Evolutionary conservation across 2,797 vertebrate species (phyloP), one percentile per base, ranked within the genome.

Genomic region (Gastrophryne carolinensis): DNA sequence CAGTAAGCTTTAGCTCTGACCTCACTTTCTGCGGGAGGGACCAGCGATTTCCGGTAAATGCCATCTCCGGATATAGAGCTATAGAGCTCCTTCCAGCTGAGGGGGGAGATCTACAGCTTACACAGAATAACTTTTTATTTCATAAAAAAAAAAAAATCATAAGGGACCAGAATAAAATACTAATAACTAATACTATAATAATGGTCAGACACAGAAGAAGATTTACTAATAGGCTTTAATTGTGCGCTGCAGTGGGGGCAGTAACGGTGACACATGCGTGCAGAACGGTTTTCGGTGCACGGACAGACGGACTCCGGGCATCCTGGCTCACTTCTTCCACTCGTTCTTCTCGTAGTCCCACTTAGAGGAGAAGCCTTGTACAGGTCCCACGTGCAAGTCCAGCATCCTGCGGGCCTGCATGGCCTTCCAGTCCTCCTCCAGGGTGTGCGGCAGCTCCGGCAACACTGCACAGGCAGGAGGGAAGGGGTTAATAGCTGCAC

Each of bases 261-360:
- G 53, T 44, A 24, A 8, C 23, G 26, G 53, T 70, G n/a, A 70
- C 52, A 57, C 11, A 6, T 29, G 41, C 66, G n/a, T n/a, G 39
- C 27, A 37, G 3, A 56, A n/a, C 12, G 19, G 2, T 3, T 11
- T 41, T 30, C 41, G 21, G 19, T 61, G 30, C 17, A 15, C 23
- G n/a, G 27, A 52, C 23, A 50, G 41, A 9, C 44, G 17, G 24
- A 34, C 5, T 26, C 5, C 32, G n/a, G 24, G 3, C 5, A 1
- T 21, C 34, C 15, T 9, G 1, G 13, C 81, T 81, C 82, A 93
- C 83, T 96, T 88, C 79, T 84, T 95, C 95, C 95, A 96, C 68
- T 93, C 87, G n/a, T 90, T 89, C 86, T 90, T 94, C 76, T 92
- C 87, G 0, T 95, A 94, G 84, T 96, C 93, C 95, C 94, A 96